Percentiles rank a stretch among this genome's conserved stretches.
These are phyloP conservation scores for Rhinella marina DNA, from an alignment of 2,797 vertebrate species.

Conservation along the genomic window DNA sequence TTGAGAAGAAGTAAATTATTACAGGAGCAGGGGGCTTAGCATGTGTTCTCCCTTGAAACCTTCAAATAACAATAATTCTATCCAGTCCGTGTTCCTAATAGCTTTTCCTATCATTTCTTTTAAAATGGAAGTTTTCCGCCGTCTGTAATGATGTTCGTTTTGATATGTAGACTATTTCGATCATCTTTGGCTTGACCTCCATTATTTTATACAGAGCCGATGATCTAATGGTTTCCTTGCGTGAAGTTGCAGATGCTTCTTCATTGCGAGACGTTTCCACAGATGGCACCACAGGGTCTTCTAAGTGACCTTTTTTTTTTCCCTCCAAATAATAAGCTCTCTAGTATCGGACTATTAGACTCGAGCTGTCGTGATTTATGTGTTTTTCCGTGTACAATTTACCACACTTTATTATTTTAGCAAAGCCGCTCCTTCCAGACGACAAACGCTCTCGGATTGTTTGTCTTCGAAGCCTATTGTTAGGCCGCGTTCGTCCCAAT, in stretches of 20 bases:
- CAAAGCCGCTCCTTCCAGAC: neutral
- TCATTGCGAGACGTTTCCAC: conserved; percentile 16
- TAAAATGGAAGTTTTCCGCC: conserved; percentile 39
- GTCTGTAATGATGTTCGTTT: conserved; percentile 40
- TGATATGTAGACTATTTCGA: conserved; percentile 44
- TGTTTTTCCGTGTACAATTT: conserved; percentile 28
- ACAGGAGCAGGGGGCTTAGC: neutral
- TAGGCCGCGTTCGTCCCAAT: neutral
- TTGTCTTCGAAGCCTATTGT: conserved; percentile 32
- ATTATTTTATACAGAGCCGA: conserved; percentile 22
- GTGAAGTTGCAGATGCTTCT: conserved; percentile 16
- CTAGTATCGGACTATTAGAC: conserved; percentile 30
- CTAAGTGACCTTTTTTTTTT: conserved; percentile 35
- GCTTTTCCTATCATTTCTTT: conserved; percentile 37
- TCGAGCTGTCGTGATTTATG: conserved; percentile 41
- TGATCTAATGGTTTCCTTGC: conserved; percentile 10
- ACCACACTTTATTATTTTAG: conserved; percentile 48
- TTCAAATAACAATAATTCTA: conserved; percentile 33
- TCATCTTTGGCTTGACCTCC: conserved; percentile 41
- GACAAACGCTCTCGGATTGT: neutral
- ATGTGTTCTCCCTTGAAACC: conserved; percentile 38
- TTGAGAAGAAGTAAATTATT: conserved; percentile 43
- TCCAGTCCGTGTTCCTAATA: neutral
- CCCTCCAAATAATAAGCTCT: conserved; percentile 49
- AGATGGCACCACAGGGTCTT: conserved; percentile 49